Conservation (phyloP, 2,113 vertebrate species). For the Anser brachyrhynchus region DNA sequence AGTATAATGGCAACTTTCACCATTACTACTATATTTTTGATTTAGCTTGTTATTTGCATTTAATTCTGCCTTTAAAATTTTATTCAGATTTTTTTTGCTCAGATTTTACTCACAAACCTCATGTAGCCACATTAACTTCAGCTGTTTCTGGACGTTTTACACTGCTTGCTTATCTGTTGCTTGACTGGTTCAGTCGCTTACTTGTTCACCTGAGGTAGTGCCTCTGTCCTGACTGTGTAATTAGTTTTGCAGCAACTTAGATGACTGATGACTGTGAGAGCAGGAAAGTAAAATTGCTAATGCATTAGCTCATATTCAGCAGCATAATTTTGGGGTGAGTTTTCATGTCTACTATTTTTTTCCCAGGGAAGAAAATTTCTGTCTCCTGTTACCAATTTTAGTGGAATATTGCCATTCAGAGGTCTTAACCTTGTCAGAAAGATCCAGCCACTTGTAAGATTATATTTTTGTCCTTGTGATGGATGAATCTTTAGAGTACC, state of each 20-base stretch:
- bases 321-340: not conserved
- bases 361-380: constrained; percentile 2
- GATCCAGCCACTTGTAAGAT: constrained; percentile 36
- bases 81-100: not conserved
- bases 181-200: not conserved
- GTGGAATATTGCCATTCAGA: not conserved
- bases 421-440: constrained; percentile 60
- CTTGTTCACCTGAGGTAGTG: not conserved
- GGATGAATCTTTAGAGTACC: constrained; percentile 13
- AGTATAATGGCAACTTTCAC: not conserved
- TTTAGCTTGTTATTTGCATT: not conserved
- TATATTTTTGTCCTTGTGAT: constrained; percentile 61
- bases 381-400: constrained; percentile 56
- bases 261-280: not conserved
- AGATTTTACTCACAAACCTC: not conserved
- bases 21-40: not conserved
- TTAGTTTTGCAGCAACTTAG: not conserved
- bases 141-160: not conserved
- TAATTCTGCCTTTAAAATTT: not conserved
- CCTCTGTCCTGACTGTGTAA: not conserved
- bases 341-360: not conserved
- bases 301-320: not conserved
- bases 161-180: not conserved
- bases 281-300: not conserved
- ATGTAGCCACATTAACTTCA: not conserved